phyloP scores from a whole-genome alignment of 2,113 vertebrate genomes.

The Nyctereutes procyonoides region DNA sequence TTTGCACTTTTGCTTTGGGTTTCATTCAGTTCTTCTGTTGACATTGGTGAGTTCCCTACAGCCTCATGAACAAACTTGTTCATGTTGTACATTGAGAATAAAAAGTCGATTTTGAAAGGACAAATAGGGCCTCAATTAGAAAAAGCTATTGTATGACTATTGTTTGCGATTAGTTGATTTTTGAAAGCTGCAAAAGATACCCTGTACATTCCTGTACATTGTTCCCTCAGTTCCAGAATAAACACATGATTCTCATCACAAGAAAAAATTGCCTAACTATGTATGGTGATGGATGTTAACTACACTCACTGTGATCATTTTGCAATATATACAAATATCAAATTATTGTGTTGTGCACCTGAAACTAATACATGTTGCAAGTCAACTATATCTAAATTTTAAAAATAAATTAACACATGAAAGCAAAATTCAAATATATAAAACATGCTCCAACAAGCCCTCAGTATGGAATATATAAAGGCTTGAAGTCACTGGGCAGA shows the following conservation, averaged over 20 bases:
- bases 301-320: background rate
- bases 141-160: background rate
- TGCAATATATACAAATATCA: background rate
- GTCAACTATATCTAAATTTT: background rate
- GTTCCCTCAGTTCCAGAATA: constrained; percentile 27
- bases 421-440: constrained; percentile 28
- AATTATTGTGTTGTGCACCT: background rate
- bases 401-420: constrained; percentile 9
- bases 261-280: background rate
- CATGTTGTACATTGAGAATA: background rate
- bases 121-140: background rate
- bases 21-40: background rate
- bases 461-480: background rate
- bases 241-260: background rate
- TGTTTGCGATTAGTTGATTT: background rate
- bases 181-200: background rate
- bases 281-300: background rate
- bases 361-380: background rate
- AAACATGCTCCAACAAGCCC: background rate
- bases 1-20: background rate
- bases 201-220: background rate
- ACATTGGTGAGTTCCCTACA: background rate
- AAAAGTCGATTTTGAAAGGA: constrained; percentile 7
- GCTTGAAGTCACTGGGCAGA: background rate
- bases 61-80: background rate